Percentiles rank a stretch among this genome's conserved stretches.
These are phyloP conservation scores for Pachymerium ferrugineum DNA, from an alignment of 2,888 invertebrate species.

Conservation along the genomic window DNA sequence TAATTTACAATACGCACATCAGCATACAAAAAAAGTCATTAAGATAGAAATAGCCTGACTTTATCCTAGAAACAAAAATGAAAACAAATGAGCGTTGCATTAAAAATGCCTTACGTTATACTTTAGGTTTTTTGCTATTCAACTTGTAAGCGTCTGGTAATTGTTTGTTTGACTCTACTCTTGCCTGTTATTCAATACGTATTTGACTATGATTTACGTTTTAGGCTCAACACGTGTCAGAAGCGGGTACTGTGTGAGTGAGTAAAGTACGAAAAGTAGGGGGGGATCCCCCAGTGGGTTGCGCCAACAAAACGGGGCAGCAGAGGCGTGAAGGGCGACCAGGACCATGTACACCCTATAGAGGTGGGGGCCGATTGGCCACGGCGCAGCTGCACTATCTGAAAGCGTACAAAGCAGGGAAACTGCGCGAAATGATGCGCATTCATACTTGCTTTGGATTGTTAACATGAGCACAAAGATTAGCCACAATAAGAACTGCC, in stretches of 20 bases:
- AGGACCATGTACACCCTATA: background rate
- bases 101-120: too few species aligned
- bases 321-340: background rate
- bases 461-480: slow-evolving; percentile 13
- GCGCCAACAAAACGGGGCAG: background rate
- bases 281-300: background rate
- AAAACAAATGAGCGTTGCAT: too few species aligned
- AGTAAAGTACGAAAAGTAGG: background rate
- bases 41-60: too few species aligned
- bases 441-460: background rate
- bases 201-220: slow-evolving; percentile 13
- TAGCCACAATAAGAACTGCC: slow-evolving; percentile 3
- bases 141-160: too few species aligned
- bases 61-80: too few species aligned
- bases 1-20: too few species aligned
- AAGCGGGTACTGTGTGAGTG: background rate
- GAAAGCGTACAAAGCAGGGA: background rate
- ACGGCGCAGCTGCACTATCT: slow-evolving; percentile 13
- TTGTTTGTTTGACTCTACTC: too few species aligned
- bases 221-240: background rate
- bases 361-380: background rate
- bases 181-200: background rate
- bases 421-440: slow-evolving; percentile 1
- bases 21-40: too few species aligned
- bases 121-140: too few species aligned